phyloP scores from a whole-genome alignment of 2,797 vertebrate species.

The Gymnothorax javanicus region DNA sequence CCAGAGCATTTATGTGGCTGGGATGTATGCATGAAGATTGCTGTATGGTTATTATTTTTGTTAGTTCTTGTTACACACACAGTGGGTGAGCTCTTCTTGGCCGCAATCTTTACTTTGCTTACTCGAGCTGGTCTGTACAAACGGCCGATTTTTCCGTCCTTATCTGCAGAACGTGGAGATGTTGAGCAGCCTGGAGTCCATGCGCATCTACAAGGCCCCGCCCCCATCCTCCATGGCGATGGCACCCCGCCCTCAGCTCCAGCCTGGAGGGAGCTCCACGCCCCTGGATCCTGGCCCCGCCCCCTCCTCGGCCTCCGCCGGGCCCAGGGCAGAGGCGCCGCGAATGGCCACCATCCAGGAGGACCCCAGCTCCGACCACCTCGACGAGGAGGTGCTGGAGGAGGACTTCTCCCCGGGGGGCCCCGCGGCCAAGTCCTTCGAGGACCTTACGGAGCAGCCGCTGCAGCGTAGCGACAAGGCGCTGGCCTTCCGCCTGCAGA shows the following conservation, averaged over 20 bases:
- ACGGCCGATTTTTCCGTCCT: not conserved
- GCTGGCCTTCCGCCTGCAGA: slow-evolving; percentile 80
- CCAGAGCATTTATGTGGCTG: no score
- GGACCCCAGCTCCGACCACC: slow-evolving; percentile 88
- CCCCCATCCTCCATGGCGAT: slow-evolving; percentile 40
- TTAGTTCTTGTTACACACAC: no score
- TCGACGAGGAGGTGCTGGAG: slow-evolving; percentile 79
- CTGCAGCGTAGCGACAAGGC: slow-evolving; percentile 75
- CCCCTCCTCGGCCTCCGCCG: slow-evolving; percentile 62
- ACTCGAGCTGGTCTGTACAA: not conserved
- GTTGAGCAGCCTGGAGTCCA: slow-evolving; percentile 84
- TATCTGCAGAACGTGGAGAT: slow-evolving; percentile 77
- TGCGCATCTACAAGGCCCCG: slow-evolving; percentile 83
- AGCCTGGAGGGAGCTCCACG: not conserved
- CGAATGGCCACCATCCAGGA: slow-evolving; percentile 97
- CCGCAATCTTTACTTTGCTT: slow-evolving; percentile 55
- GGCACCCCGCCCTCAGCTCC: not conserved
- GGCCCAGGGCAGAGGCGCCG: slow-evolving; percentile 70
- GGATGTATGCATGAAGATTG: no score
- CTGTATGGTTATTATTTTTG: no score
- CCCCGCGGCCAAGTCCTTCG: slow-evolving; percentile 87
- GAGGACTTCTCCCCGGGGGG: slow-evolving; percentile 84
- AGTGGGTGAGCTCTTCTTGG: not conserved
- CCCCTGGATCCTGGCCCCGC: slow-evolving; percentile 46
- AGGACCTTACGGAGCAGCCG: slow-evolving; percentile 89